Percentiles rank a stretch among this genome's conserved stretches.
Evolutionary conservation across 2,113 vertebrate genomes (phyloP).

Genomic region (Rana temporaria): DNA sequence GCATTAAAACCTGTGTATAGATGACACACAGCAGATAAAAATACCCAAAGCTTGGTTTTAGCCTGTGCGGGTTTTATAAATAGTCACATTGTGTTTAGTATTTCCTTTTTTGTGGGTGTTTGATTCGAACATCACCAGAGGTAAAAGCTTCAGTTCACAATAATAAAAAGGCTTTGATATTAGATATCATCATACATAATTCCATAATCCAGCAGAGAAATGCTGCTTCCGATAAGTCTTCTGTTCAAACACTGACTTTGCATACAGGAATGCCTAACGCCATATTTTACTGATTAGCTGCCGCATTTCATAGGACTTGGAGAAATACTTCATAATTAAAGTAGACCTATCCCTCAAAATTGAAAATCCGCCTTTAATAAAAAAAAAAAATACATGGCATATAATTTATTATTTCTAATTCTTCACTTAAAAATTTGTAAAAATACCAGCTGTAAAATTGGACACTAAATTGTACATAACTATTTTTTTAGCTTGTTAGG

Average conservation of each 20-base stretch:
- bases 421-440: too few species aligned
- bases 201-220: conserved; percentile 17
- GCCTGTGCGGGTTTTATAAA: too few species aligned
- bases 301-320: not conserved
- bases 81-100: not conserved
- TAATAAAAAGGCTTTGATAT: not conserved
- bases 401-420: too few species aligned
- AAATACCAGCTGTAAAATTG: too few species aligned
- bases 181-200: conserved; percentile 21
- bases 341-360: too few species aligned
- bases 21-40: too few species aligned
- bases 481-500: too few species aligned
- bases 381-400: too few species aligned
- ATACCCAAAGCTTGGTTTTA: too few species aligned
- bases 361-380: too few species aligned
- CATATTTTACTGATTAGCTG: conserved; percentile 13
- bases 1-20: too few species aligned
- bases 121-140: not conserved
- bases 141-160: not conserved
- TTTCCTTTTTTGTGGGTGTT: not conserved
- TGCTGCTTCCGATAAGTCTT: not conserved
- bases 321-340: not conserved
- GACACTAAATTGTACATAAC: too few species aligned
- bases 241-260: conserved; percentile 12
- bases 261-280: not conserved